phyloP scores from a whole-genome alignment of 2,797 vertebrate genomes.

The Tapirus indicus region DNA sequence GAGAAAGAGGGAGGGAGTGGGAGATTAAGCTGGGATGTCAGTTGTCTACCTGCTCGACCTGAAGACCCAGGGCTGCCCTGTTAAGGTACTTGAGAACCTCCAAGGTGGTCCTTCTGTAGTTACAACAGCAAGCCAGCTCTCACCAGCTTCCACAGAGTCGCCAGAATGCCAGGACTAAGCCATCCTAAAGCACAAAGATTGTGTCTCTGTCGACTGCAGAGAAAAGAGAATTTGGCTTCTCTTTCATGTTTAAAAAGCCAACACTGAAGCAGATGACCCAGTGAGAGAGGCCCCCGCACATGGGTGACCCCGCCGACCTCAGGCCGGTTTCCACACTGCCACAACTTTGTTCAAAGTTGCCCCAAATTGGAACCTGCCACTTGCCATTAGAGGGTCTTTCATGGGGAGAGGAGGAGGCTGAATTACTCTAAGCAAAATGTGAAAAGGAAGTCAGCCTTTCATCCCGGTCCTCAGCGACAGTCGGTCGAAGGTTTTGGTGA shows the following conservation, averaged over 20 bases:
- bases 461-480: slow-evolving; percentile 86
- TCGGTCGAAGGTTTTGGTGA: slow-evolving; percentile 87
- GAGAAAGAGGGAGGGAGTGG: not conserved
- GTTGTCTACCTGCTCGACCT: slow-evolving; percentile 51
- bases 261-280: slow-evolving; percentile 72
- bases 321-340: slow-evolving; percentile 75
- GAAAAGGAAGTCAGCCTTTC: slow-evolving; percentile 87
- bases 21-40: not conserved
- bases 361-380: slow-evolving; percentile 78
- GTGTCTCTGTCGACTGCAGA: slow-evolving; percentile 85
- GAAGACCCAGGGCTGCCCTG: slow-evolving; percentile 7
- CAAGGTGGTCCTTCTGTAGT: slow-evolving; percentile 29
- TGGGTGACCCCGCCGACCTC: slow-evolving; percentile 52
- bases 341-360: slow-evolving; percentile 79
- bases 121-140: slow-evolving; percentile 74
- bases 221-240: slow-evolving; percentile 82
- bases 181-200: slow-evolving; percentile 89
- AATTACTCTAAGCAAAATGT: slow-evolving; percentile 57
- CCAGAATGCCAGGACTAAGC: slow-evolving; percentile 82
- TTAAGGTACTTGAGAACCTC: slow-evolving; percentile 64
- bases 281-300: slow-evolving; percentile 51
- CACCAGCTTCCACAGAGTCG: slow-evolving; percentile 85
- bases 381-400: slow-evolving; percentile 72
- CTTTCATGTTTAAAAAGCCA: slow-evolving; percentile 74
- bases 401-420: slow-evolving; percentile 54